Evolutionary conservation across 1,140 invertebrate genomes (phyloP), one percentile per base, ranked within the genome.

Genomic region (Copidosoma floridanum): DNA sequence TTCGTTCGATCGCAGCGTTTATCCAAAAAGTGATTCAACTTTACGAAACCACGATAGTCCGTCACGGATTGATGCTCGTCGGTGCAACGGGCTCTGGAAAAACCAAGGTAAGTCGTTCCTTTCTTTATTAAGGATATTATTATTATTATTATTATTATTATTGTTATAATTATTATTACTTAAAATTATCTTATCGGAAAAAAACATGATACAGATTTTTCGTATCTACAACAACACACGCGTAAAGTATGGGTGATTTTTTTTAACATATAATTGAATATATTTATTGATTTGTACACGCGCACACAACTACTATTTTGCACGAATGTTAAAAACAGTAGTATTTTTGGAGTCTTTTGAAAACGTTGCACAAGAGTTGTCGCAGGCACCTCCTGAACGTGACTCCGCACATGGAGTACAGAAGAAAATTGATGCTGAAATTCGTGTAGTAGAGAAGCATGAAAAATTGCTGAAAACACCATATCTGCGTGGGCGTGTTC

Each of bases 51-150:
- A 92, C 90, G 57, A 85, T 91, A 18, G 90, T 93, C 14, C 75
- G 90, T 57, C 90, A 92, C 68, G 90, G 90, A 12, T 83, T 93
- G 57, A 93, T 94, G 89, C 76, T 93, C 40, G 89, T 93, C 1
- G 91, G 91, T 16, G 85, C 89, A 16, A 89, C 91, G 0, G 87
- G 88, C 27, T 85, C 88, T 3, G 88, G 87, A 1, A 90, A 90
- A 71, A 89, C 88, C 2, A 86, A 85, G 79, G 87, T 88, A 67
- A 74, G 53, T 6, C 40, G 12, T 48, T 35, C 24, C 6, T 18
- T 10, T 48, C 14, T 18, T 21, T 44, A 3, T 7, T 1, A 44
- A 44, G n/a, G n/a, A n/a, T n/a, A n/a, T n/a, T n/a, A n/a, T n/a
- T n/a, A n/a, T n/a, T n/a, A n/a, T n/a, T n/a, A n/a, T n/a, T n/a